phyloP scores from a whole-genome alignment of 1,140 invertebrate genomes.

The Cephus cinctus region DNA sequence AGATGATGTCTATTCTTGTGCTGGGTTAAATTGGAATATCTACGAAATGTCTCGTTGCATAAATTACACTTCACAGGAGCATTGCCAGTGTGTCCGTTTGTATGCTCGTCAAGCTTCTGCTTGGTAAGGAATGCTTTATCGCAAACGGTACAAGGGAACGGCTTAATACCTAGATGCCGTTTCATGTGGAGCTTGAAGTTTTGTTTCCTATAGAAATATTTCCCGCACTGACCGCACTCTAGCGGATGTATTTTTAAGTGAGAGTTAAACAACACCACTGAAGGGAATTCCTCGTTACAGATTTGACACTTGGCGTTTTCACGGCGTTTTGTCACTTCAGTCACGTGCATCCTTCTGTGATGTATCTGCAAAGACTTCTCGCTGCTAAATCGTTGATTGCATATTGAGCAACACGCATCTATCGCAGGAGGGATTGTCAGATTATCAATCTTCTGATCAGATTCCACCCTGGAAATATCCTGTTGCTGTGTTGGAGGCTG shows the following conservation, averaged over 20 bases:
- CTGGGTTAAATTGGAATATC: slow-evolving; percentile 82
- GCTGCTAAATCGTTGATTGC: slow-evolving; percentile 44
- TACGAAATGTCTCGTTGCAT: slow-evolving; percentile 79
- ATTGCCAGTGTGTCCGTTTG: slow-evolving; percentile 77
- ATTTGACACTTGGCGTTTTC: slow-evolving; percentile 58
- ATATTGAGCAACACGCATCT: slow-evolving; percentile 45
- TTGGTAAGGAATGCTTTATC: slow-evolving; percentile 79
- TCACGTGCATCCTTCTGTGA: slow-evolving; percentile 54
- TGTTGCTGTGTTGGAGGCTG: slow-evolving; percentile 40
- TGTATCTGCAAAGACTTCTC: slow-evolving; percentile 58
- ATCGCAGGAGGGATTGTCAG: slow-evolving; percentile 30
- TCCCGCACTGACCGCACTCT: slow-evolving; percentile 76
- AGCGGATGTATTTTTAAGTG: slow-evolving; percentile 77
- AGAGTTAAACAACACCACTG: slow-evolving; percentile 62
- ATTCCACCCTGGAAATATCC: slow-evolving; percentile 34
- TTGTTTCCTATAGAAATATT: slow-evolving; percentile 71
- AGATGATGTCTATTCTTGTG: slow-evolving; percentile 74
- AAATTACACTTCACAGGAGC: slow-evolving; percentile 78
- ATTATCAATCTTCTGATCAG: slow-evolving; percentile 41
- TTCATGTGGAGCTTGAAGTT: slow-evolving; percentile 76
- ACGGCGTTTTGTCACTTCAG: slow-evolving; percentile 42
- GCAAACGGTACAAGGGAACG: slow-evolving; percentile 76
- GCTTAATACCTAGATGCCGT: slow-evolving; percentile 75
- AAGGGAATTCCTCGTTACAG: slow-evolving; percentile 62
- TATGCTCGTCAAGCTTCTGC: slow-evolving; percentile 76